Evolutionary conservation across 2,888 invertebrate genomes (phyloP).

Genomic region (Metallyticus violacea): DNA sequence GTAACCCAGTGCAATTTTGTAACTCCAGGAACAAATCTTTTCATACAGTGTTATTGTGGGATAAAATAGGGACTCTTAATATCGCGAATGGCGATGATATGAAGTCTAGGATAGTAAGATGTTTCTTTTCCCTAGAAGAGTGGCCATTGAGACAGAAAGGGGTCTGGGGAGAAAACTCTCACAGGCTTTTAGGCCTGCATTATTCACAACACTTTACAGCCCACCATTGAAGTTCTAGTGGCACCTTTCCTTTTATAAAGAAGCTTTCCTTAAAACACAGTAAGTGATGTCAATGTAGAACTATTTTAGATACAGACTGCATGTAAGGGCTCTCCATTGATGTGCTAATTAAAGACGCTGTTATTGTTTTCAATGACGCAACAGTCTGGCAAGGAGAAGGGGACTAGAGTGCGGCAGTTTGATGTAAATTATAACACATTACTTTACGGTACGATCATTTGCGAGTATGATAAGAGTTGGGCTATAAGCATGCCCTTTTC

Average conservation of each 20-base stretch:
- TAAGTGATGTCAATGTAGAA: background rate
- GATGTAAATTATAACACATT: too few species aligned
- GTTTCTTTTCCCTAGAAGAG: background rate
- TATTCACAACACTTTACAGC: background rate
- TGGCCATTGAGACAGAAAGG: background rate
- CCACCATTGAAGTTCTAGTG: background rate
- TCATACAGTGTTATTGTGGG: too few species aligned
- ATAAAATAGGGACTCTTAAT: too few species aligned
- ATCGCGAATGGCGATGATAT: too few species aligned
- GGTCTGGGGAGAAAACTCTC: too few species aligned
- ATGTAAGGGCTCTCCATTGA: background rate
- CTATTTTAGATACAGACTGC: background rate
- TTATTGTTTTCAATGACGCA: background rate
- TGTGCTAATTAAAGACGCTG: background rate
- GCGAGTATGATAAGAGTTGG: too few species aligned
- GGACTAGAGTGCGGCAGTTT: too few species aligned
- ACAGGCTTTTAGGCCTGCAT: background rate
- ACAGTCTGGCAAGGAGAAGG: too few species aligned
- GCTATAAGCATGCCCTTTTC: too few species aligned
- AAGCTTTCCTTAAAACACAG: background rate
- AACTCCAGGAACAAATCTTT: too few species aligned
- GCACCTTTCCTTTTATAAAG: background rate
- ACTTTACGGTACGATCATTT: too few species aligned
- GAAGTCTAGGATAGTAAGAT: background rate
- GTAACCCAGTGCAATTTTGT: too few species aligned